Base-by-base conservation (phyloP, 2,797 vertebrate genomes). In the Leptoclinus maculatus region DNA sequence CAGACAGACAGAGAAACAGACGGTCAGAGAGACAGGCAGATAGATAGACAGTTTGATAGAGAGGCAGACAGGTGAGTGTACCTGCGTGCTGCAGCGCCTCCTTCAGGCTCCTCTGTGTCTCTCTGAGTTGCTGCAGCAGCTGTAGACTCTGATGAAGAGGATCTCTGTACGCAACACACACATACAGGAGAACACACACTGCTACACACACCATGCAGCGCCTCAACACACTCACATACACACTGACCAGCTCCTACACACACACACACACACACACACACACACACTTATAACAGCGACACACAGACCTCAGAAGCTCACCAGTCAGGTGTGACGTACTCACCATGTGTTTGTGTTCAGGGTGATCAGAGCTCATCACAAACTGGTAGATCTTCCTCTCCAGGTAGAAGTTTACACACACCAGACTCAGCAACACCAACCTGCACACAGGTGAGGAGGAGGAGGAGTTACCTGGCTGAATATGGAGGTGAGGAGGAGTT, bases 391-490 rank as follows among this genome's bases (percentile, higher is more conserved):
- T 93, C 67, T 90, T 84, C 45, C 88, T 92, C 91, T 96, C 96
- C 79, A 95, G 62, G 77, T 95, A 96, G 32, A 96, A 85, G n/a
- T 96, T 96, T 13, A 95, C 17, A 77, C 92, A 94, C 65, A 96
- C 94, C 71, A 96, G 53, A 5, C 56, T 60, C 63, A 96, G 81
- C 66, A 96, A 77, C n/a, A 87, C n/a, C 78, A 96, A 74, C 86
- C 96, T 96, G 11, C 1, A 83, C 65, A 68, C 71, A 16, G 43
- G 16, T 5, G 16, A 47, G 17, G 6, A 47, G 45, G 45, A 5
- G 47, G n/a, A 53, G 49, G 49, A 53, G 29, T 19, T 57, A 57
- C 16, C 27, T 57, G 29, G 29, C 8, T 57, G 41, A 11, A 16
- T 7, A 11, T 34, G 34, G 1, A 39, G 38, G 12, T 12, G 38